Conservation (phyloP, 2,113 vertebrate species). For the Tachysurus vachellii region DNA sequence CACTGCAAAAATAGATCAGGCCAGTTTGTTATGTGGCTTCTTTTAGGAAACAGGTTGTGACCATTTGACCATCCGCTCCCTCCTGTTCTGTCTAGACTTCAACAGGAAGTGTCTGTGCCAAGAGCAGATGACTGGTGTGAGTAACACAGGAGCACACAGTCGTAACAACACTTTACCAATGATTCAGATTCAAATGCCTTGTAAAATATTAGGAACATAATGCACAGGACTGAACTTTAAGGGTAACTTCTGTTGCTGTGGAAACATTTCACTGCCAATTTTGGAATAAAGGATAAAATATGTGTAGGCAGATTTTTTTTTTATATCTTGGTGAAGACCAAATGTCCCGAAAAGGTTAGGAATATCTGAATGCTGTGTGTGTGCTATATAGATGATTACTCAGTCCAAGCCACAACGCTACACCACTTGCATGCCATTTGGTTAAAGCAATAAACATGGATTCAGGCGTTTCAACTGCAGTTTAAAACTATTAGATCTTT, state of each 20-base stretch:
- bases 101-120: slow-evolving; percentile 49
- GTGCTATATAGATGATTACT: slow-evolving; percentile 17
- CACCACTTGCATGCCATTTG: slow-evolving; percentile 37
- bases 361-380: neutral
- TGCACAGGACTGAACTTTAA: neutral
- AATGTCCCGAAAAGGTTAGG: neutral
- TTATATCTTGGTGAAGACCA: neutral
- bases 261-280: neutral
- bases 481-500: neutral
- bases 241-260: neutral
- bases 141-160: neutral
- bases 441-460: slow-evolving; percentile 17
- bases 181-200: neutral
- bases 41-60: slow-evolving; percentile 44
- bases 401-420: slow-evolving; percentile 29
- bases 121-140: slow-evolving; percentile 24
- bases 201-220: neutral
- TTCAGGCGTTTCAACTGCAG: neutral
- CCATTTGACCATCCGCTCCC: slow-evolving; percentile 43
- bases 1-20: slow-evolving; percentile 12
- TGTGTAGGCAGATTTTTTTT: neutral
- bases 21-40: slow-evolving; percentile 4
- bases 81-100: slow-evolving; percentile 39
- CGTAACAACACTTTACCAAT: neutral
- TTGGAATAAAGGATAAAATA: neutral